Conservation (phyloP, 2,113 vertebrate genomes). For the Pseudopodoces humilis region DNA sequence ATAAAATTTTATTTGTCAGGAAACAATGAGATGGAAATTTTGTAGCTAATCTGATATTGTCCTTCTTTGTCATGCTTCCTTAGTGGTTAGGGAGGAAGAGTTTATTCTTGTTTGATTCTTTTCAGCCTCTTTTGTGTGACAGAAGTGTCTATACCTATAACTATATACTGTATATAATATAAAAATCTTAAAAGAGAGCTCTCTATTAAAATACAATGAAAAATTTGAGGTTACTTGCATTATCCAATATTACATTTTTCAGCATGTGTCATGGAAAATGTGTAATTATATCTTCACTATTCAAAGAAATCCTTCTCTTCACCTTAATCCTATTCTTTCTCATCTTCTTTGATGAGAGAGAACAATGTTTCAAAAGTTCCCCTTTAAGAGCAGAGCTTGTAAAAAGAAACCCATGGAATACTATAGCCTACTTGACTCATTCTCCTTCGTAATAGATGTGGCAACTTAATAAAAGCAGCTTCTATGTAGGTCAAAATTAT, state of each 20-base stretch:
- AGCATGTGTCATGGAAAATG: slow-evolving; percentile 46
- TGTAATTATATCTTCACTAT: slow-evolving; percentile 59
- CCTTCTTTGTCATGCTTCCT: slow-evolving; percentile 62
- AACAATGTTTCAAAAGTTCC: slow-evolving; percentile 51
- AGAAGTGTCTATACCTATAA: slow-evolving; percentile 38
- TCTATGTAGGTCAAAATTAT: slow-evolving; percentile 54
- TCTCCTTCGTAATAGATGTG: slow-evolving; percentile 34
- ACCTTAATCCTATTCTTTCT: slow-evolving; percentile 51
- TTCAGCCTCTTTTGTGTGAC: slow-evolving; percentile 43
- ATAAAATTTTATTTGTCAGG: slow-evolving; percentile 79
- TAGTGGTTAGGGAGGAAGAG: slow-evolving; percentile 61
- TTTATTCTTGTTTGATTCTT: slow-evolving; percentile 66
- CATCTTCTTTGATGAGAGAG: slow-evolving; percentile 53
- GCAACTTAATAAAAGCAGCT: slow-evolving; percentile 49
- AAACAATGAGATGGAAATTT: slow-evolving; percentile 79
- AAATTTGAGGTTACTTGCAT: slow-evolving; percentile 49
- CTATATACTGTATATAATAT: slow-evolving; percentile 19
- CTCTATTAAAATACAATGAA: slow-evolving; percentile 60
- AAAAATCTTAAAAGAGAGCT: slow-evolving; percentile 47
- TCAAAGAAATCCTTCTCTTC: slow-evolving; percentile 59
- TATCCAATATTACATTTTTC: slow-evolving; percentile 62
- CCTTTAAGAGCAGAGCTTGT: slow-evolving; percentile 46
- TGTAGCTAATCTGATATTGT: slow-evolving; percentile 70
- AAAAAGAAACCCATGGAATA: slow-evolving; percentile 33
- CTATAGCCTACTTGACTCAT: slow-evolving; percentile 12